Percentiles rank a stretch among this genome's conserved stretches.
Evolutionary conservation across 2,113 vertebrate genomes (phyloP).

Genomic region (Gadus chalcogrammus): DNA sequence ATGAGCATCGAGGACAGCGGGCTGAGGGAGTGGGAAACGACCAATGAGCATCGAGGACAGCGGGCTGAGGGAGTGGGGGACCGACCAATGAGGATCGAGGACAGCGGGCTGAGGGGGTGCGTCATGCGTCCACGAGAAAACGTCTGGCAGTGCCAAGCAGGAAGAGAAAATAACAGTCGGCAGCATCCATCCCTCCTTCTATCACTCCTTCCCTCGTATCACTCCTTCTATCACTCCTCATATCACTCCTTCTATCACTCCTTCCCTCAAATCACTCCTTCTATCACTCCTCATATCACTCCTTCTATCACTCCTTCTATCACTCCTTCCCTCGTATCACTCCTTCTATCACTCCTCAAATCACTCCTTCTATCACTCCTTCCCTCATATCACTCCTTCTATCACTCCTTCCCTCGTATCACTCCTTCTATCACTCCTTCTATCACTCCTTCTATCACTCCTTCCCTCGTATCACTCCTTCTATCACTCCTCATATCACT

Average conservation of each 20-base stretch:
- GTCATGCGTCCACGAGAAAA: slow-evolving; percentile 41
- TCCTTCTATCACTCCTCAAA: not conserved
- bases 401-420: not conserved
- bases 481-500: not conserved
- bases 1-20: too few relatives aligned
- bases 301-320: not conserved
- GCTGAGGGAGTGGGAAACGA: not conserved
- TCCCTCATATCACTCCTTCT: not conserved
- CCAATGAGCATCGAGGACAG: slow-evolving; percentile 37
- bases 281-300: not conserved
- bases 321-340: not conserved
- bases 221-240: slow-evolving; percentile 2
- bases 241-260: not conserved
- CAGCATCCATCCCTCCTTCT: not conserved
- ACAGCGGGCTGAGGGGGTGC: too few relatives aligned
- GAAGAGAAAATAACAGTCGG: not conserved
- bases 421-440: too few relatives aligned
- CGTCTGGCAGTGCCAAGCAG: slow-evolving; percentile 41
- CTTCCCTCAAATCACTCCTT: not conserved
- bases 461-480: too few relatives aligned
- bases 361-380: not conserved
- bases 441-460: too few relatives aligned
- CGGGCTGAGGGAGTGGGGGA: slow-evolving; percentile 23
- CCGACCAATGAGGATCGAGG: too few relatives aligned
- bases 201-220: not conserved